These are phyloP conservation scores for Carabus problematicus DNA, from an alignment of 2,888 invertebrate species.

Conservation along the genomic window DNA sequence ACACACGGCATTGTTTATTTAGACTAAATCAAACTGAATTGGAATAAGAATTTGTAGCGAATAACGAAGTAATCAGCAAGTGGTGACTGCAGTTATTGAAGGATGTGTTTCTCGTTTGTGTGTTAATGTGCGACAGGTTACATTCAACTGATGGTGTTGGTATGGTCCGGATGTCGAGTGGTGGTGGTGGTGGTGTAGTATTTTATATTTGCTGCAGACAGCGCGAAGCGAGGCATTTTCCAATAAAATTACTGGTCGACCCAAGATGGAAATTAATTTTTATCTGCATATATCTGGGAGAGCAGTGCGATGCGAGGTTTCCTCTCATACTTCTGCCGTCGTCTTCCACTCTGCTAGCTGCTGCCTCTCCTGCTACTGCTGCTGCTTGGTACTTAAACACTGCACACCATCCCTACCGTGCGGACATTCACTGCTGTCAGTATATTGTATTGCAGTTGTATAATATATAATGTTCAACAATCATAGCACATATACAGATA, in stretches of 20 bases:
- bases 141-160: too few species aligned
- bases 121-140: too few species aligned
- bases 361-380: slow-evolving; percentile 2
- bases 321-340: slow-evolving; percentile 6
- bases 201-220: slow-evolving; percentile 53
- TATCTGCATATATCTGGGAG: slow-evolving; percentile 52
- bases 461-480: too few species aligned
- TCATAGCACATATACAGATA: too few species aligned
- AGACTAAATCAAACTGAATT: too few species aligned
- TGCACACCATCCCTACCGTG: not conserved
- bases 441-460: too few species aligned
- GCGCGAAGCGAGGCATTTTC: slow-evolving; percentile 50
- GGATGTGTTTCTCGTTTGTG: too few species aligned
- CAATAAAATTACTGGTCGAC: slow-evolving; percentile 53
- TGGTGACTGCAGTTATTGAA: too few species aligned
- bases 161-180: slow-evolving; percentile 21
- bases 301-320: slow-evolving; percentile 14
- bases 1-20: too few species aligned
- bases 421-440: not conserved
- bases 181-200: slow-evolving; percentile 46
- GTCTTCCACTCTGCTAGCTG: not conserved
- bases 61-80: too few species aligned
- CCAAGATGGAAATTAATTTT: slow-evolving; percentile 55
- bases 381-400: not conserved
- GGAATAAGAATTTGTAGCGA: too few species aligned